Conservation (phyloP, 1,140 invertebrate species). For the Charaxes varanes region DNA sequence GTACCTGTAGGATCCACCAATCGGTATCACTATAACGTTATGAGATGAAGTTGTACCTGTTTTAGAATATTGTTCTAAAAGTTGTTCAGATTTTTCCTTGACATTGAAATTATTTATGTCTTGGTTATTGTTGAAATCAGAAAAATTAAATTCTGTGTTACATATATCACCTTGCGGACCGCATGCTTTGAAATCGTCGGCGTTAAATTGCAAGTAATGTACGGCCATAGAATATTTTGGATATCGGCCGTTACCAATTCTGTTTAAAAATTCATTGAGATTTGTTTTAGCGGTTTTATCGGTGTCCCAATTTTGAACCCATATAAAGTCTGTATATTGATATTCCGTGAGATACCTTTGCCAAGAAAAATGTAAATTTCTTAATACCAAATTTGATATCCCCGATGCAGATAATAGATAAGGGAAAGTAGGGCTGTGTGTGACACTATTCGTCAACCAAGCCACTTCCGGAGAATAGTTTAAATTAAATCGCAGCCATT, state of each 20-base stretch:
- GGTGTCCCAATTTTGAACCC: slow-evolving; percentile 83
- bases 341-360: slow-evolving; percentile 87
- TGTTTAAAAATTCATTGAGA: slow-evolving; percentile 71
- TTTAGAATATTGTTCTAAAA: slow-evolving; percentile 88
- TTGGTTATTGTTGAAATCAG: slow-evolving; percentile 69
- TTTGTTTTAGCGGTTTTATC: slow-evolving; percentile 62
- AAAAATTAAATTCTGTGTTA: slow-evolving; percentile 42
- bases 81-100: slow-evolving; percentile 82
- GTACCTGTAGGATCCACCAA: slow-evolving; percentile 89
- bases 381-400: slow-evolving; percentile 79
- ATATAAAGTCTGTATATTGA: slow-evolving; percentile 86
- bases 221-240: slow-evolving; percentile 45
- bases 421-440: slow-evolving; percentile 83
- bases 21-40: slow-evolving; percentile 85
- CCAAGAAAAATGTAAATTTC: slow-evolving; percentile 83
- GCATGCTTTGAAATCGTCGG: slow-evolving; percentile 43
- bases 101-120: slow-evolving; percentile 84
- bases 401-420: slow-evolving; percentile 81
- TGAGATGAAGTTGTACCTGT: slow-evolving; percentile 87
- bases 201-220: slow-evolving; percentile 54
- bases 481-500: slow-evolving; percentile 84
- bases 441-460: slow-evolving; percentile 88
- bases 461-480: slow-evolving; percentile 80
- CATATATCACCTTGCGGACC: slow-evolving; percentile 45
- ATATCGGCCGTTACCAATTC: slow-evolving; percentile 45